Evolutionary conservation across 2,797 vertebrate genomes (phyloP).

Genomic region (Lagocephalus sceleratus): DNA sequence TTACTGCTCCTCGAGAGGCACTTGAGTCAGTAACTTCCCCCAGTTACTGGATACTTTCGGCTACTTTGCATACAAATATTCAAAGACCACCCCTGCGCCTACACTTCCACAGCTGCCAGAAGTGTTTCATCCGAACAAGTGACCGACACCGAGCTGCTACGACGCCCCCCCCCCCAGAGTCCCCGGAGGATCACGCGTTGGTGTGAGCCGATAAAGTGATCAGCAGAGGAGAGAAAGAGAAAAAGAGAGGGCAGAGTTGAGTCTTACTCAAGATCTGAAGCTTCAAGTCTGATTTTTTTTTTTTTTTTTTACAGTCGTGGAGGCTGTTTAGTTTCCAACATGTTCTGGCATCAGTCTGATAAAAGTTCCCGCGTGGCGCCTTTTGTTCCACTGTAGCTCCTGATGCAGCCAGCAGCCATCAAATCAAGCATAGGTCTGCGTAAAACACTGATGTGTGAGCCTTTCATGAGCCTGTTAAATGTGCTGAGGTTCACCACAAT

Average conservation of each 20-base stretch:
- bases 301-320: background rate
- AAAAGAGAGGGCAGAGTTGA: too few species aligned
- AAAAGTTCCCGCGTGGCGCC: conserved; percentile 3
- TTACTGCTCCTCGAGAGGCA: conserved; percentile 59
- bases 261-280: too few species aligned
- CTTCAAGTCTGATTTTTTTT: background rate
- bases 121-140: too few species aligned
- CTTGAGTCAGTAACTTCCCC: conserved; percentile 50
- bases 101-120: too few species aligned
- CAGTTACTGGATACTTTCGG: conserved; percentile 13
- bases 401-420: background rate
- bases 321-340: too few species aligned
- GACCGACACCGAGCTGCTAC: too few species aligned
- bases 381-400: conserved; percentile 21
- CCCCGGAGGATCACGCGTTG: too few species aligned
- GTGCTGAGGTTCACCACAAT: conserved; percentile 33
- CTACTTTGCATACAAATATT: background rate
- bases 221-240: too few species aligned
- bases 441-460: conserved; percentile 13
- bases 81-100: too few species aligned
- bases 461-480: background rate
- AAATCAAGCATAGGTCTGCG: background rate
- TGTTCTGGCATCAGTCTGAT: background rate
- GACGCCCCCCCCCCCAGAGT: too few species aligned
- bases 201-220: too few species aligned